Conservation (phyloP, 2,888 invertebrate genomes). For the Sesia apiformis region DNA sequence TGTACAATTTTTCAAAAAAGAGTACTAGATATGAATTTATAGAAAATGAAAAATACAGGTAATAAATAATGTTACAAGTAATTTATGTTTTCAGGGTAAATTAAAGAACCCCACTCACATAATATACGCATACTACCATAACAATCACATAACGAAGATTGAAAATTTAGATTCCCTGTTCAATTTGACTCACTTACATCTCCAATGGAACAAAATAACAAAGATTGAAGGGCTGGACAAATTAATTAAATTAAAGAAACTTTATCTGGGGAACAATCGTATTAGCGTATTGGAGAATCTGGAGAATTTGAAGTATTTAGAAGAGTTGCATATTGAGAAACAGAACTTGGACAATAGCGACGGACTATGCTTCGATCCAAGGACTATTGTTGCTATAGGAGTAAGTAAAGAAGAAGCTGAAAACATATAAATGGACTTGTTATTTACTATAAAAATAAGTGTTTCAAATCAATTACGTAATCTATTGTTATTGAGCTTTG, state of each 20-base stretch:
- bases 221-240: constrained; percentile 79
- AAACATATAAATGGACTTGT: no score
- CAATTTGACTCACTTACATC: constrained; percentile 80
- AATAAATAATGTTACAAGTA: no score
- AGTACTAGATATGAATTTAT: no score
- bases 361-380: constrained; percentile 79
- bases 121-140: constrained; percentile 83
- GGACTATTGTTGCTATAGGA: constrained; percentile 72
- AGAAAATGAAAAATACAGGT: no score
- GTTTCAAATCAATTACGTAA: no score
- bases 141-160: constrained; percentile 84
- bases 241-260: constrained; percentile 80
- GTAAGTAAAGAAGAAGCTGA: constrained; percentile 40
- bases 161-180: constrained; percentile 79
- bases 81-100: constrained; percentile 33
- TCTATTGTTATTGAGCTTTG: no score
- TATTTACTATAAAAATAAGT: no score
- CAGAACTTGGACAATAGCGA: constrained; percentile 74
- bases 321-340: constrained; percentile 80
- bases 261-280: constrained; percentile 82
- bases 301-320: constrained; percentile 72
- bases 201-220: constrained; percentile 85
- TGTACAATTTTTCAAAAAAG: no score
- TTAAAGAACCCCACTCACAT: constrained; percentile 56
- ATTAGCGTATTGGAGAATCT: constrained; percentile 82